A percentile compares a stretch with the other conserved stretches of the same genome.
These are phyloP conservation scores for Monopis laevigella DNA, from an alignment of 2,888 invertebrate genomes.

Conservation along the genomic window DNA sequence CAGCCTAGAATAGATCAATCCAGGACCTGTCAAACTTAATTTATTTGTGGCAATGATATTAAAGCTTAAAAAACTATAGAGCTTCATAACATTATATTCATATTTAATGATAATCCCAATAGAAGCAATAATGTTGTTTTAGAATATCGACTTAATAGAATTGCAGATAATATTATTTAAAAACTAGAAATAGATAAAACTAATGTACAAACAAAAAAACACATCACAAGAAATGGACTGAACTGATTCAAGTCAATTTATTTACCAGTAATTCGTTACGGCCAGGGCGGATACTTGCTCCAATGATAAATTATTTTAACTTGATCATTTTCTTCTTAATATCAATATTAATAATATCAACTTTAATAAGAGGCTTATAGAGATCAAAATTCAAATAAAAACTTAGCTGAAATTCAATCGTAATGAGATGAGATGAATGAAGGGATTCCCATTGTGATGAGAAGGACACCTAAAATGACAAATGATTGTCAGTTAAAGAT, in stretches of 20 bases:
- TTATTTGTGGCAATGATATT: slow-evolving; percentile 27
- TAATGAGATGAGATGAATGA: no score
- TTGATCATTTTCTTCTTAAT: slow-evolving; percentile 41
- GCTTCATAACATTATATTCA: no score
- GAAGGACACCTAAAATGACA: slow-evolving; percentile 37
- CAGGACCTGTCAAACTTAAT: slow-evolving; percentile 51
- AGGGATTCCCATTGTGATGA: neutral
- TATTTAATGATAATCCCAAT: no score
- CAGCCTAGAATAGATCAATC: slow-evolving; percentile 52
- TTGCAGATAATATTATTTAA: no score
- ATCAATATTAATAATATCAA: neutral
- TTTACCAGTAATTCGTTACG: slow-evolving; percentile 62
- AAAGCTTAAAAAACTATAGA: no score
- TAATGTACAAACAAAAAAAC: no score
- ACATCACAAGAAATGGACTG: slow-evolving; percentile 48
- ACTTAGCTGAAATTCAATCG: no score
- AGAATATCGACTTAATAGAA: no score
- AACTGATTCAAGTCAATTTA: slow-evolving; percentile 60
- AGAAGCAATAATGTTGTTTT: no score
- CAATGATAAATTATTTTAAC: slow-evolving; percentile 58
- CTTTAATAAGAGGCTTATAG: no score
- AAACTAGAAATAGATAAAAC: no score
- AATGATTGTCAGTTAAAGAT: slow-evolving; percentile 55
- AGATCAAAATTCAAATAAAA: neutral
- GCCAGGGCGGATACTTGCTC: slow-evolving; percentile 60